Percentiles rank a stretch among this genome's conserved stretches.
phyloP scores from a whole-genome alignment of 2,113 vertebrate genomes.

The Archilochus colubris region DNA sequence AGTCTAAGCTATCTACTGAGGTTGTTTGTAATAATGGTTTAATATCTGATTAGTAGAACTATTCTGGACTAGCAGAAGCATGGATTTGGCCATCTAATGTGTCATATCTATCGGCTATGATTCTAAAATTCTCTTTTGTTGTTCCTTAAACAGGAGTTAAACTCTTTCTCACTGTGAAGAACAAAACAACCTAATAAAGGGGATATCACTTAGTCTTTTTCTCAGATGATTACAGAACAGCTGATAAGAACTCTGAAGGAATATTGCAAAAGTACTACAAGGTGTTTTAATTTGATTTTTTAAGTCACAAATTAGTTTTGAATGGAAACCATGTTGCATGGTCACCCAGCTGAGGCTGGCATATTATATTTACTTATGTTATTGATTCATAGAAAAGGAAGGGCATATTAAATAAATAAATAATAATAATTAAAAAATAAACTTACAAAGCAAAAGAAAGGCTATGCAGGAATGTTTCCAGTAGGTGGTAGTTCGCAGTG shows the following conservation, averaged over 20 bases:
- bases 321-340: not conserved
- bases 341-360: not conserved
- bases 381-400: not conserved
- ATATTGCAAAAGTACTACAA: not conserved
- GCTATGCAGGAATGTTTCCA: not conserved
- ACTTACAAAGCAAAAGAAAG: not conserved
- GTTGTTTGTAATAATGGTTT: not conserved
- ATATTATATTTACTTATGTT: not conserved
- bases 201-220: not conserved
- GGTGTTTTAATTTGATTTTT: not conserved
- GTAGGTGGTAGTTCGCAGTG: not conserved
- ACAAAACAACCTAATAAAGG: not conserved
- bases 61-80: not conserved
- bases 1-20: constrained; percentile 9
- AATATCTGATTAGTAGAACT: constrained; percentile 36
- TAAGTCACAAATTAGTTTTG: not conserved
- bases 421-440: not conserved
- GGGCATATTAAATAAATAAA: not conserved
- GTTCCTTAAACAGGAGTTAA: not conserved
- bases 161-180: not conserved
- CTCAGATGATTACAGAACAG: not conserved
- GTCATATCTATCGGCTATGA: not conserved
- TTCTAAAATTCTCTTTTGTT: not conserved
- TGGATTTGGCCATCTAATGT: not conserved
- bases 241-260: not conserved